Evolutionary conservation across 2,888 invertebrate genomes (phyloP), one percentile per base, ranked within the genome.

Genomic region (Amblyjoppa fuscipennis): DNA sequence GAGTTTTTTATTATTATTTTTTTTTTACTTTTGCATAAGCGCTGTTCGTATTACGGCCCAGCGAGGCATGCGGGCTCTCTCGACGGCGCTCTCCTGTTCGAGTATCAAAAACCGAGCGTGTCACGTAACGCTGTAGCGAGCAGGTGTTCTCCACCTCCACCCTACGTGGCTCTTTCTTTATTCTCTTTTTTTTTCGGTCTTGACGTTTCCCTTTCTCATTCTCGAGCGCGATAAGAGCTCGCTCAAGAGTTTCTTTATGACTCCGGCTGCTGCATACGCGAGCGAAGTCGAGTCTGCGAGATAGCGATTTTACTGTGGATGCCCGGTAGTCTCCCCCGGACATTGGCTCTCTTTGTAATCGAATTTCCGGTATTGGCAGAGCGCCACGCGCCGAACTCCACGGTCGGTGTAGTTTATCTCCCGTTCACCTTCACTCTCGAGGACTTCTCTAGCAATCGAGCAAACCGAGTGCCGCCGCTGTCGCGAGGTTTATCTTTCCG

Each of bases 321-420:
- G 59, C 66, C 59, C 38, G 64, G 76, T n/a, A 61, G 64, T n/a
- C 16, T 74, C 56, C 56, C 53, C 49, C 74, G 68, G 78, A 74
- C 81, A 81, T 81, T 74, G 80, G 61, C 74, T 81, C 70, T 76
- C 75, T 81, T 83, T 73, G 83, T 85, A 85, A 87, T 85, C 74
- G 85, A 87, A 87, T 85, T 83, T 53, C 56, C 75, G 70, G 41
- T 70, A 78, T 83, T 87, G 87, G 87, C 87, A 87, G 69, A 79
- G 61, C 61, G 87, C 87, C 87, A 85, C 78, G 75, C 38, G 74
- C 51, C 70, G 76, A 71, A 82, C 51, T 76, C 61, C 64, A 53
- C 13, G 16, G 45, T 16, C 45, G 45, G 45, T 49, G 45, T 41
- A 78, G 74, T 77, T 64, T 66, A 53, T 73, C 69, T 25, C 53